A percentile compares a stretch with the other conserved stretches of the same genome.
Conservation (phyloP, 2,797 vertebrate species). For the Rhinatrema bivittatum region DNA sequence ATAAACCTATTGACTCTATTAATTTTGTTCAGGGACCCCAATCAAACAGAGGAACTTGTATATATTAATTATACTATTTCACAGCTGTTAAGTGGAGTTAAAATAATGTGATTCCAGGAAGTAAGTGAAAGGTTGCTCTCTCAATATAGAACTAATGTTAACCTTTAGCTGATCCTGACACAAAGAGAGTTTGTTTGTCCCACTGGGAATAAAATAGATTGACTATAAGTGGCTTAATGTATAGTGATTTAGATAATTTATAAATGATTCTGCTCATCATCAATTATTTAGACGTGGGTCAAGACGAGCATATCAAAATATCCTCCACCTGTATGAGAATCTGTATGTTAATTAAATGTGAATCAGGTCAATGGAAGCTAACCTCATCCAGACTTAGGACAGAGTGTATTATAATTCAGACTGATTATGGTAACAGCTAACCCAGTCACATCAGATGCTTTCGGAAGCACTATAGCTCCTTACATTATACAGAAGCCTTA, state of each 20-base stretch:
- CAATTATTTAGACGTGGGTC: constrained; percentile 42
- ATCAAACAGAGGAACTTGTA: too few species aligned
- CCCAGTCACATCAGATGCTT: not conserved
- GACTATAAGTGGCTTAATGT: constrained; percentile 47
- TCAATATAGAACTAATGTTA: constrained; percentile 5
- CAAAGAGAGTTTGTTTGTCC: constrained; percentile 17
- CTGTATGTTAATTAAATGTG: constrained; percentile 38
- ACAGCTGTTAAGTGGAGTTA: not conserved
- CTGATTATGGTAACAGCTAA: not conserved
- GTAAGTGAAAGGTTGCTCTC: not conserved
- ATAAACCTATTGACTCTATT: too few species aligned
- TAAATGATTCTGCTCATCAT: constrained; percentile 34
- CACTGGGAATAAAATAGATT: constrained; percentile 42
- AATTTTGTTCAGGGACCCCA: too few species aligned
- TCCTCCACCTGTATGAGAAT: constrained; percentile 22
- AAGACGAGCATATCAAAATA: constrained; percentile 39
- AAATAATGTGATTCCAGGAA: constrained; percentile 1
- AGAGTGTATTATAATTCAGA: constrained; percentile 3
- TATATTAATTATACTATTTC: too few species aligned
- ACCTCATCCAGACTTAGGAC: constrained; percentile 1
- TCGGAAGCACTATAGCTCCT: not conserved
- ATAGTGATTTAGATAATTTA: constrained; percentile 43
- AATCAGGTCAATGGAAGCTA: constrained; percentile 30
- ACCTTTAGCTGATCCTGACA: constrained; percentile 26
- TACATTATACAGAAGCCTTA: not conserved